These are phyloP conservation scores for Sclerodermus sp. DNA, from an alignment of 2,888 invertebrate species.

Conservation along the genomic window DNA sequence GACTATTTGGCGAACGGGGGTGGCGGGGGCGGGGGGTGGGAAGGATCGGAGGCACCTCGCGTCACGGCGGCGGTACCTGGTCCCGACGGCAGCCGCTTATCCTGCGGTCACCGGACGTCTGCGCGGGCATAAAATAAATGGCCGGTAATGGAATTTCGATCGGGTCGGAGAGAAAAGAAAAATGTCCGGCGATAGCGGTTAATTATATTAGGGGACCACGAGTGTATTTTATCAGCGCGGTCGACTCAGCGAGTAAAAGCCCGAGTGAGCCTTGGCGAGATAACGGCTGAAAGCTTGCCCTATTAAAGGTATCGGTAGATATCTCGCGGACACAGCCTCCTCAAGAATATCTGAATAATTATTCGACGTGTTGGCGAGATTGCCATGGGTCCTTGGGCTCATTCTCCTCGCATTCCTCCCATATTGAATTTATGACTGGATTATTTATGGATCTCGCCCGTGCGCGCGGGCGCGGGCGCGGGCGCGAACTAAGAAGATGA, in stretches of 20 bases:
- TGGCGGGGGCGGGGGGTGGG: too few species aligned
- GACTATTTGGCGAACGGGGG: too few species aligned
- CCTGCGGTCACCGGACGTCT: constrained; percentile 17
- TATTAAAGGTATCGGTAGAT: constrained; percentile 55
- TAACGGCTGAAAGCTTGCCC: constrained; percentile 55
- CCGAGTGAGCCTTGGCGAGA: constrained; percentile 47
- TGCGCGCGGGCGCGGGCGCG: too few species aligned
- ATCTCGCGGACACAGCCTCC: constrained; percentile 47
- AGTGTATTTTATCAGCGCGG: constrained; percentile 47
- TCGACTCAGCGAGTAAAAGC: constrained; percentile 46
- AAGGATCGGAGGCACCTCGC: too few species aligned
- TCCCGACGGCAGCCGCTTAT: too few species aligned
- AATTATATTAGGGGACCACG: constrained; percentile 40
- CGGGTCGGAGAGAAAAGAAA: constrained; percentile 27
- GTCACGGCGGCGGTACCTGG: too few species aligned
- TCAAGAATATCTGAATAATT: constrained; percentile 52
- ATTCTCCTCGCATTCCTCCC: background rate
- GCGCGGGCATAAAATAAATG: constrained; percentile 44
- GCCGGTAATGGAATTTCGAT: constrained; percentile 50
- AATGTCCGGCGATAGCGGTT: constrained; percentile 34
- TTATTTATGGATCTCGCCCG: too few species aligned
- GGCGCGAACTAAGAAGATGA: too few species aligned
- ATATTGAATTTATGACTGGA: background rate
- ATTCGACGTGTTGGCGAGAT: constrained; percentile 48
- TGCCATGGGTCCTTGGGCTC: constrained; percentile 39